Base-by-base conservation (phyloP, 2,113 vertebrate species). In the Ciconia boyciana region DNA sequence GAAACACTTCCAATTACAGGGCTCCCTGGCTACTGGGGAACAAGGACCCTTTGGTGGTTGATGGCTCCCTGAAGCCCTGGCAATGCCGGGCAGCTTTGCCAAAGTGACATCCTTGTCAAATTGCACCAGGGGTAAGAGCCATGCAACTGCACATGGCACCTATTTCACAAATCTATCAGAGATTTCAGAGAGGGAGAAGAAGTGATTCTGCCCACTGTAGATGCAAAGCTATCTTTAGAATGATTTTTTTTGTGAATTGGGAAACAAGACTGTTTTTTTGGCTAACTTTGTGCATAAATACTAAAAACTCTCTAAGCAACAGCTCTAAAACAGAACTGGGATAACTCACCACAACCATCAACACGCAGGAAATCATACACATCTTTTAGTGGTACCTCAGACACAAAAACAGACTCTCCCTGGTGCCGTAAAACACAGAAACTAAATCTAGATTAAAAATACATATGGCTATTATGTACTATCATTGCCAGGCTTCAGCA, bases 361-460 rank as follows among this genome's bases (percentile, higher is more conserved):
- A 69, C 81, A 77, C 46, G 85, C 89, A 95, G 87, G 91, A 97
- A 97, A 97, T 91, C 83, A 6, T 91, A 97, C 49, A 84, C 81
- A 83, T 94, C 81, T 85, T 87, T 94, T 97, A 95, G 96, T 95
- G 93, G 93, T 89, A 97, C 91, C 93, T 95, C 95, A 97, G 95
- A 97, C 91, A 96, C 86, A 94, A 68, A 92, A 84, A 7, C 78
- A 79, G 87, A 54, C 70, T 83, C 95, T 95, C 95, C 65, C 31
- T 62, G 91, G 94, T 94, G 78, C 68, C 1, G 1, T 96, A 96
- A 95, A 94, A 70, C 76, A 90, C 9, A 86, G 87, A 96, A 95
- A 77, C 75, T 13, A 25, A 97, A 95, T 93, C 84, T 77, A 90
- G 94, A 96, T 94, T 91, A 89, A 94, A 95, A 97, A 96, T 93